Evolutionary conservation across 2,113 vertebrate genomes (phyloP), one percentile per base, ranked within the genome.

Genomic region (Gulo gulo): DNA sequence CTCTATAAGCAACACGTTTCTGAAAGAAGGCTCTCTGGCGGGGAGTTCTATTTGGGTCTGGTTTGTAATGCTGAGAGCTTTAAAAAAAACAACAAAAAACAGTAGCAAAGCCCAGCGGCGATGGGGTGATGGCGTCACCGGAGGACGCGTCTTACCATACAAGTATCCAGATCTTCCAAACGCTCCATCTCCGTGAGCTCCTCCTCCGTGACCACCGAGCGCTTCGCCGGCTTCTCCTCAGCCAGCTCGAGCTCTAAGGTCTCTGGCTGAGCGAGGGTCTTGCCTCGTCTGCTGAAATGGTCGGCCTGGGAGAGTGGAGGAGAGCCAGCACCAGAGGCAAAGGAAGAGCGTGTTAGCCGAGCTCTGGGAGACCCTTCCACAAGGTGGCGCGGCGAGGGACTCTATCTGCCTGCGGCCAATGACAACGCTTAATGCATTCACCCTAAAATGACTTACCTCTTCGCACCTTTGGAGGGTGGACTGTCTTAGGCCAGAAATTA

Each of bases 141-240:
- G 89, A 91, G 81, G 73, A 52, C 26, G 85, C 42, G 73, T 95
- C 99, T 98, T 99, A 99, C 99, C 99, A 99, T 99, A 98, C 99
- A 99, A 0, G 99, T 99, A 91, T 99, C 99, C 85, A 99, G 98
- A 61, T 99, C 99, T 34, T 99, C 99, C 91, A 99, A 98, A 88
- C 99, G 99, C 96, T 99, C 99, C 29, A 99, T 99, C 97, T 99
- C 99, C 16, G 99, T 99, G 42, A 99, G 80, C 86, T 99, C 99
- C 39, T 99, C 99, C 7, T 98, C 97, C 0, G 98, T 98, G 78
- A 99, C 97, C 4, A 99, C 92, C 0, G 99, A 98, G 85, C 99
- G 99, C 96, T 99, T 99, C 1, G 98, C 94, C 0, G 99, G 98
- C 96, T 99, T 99, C 95, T 99, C 99, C 79, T 99, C 99, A 0